A percentile compares a stretch with the other conserved stretches of the same genome.
Evolutionary conservation across 2,797 vertebrate genomes (phyloP).

Genomic region (Vipera ursinii): DNA sequence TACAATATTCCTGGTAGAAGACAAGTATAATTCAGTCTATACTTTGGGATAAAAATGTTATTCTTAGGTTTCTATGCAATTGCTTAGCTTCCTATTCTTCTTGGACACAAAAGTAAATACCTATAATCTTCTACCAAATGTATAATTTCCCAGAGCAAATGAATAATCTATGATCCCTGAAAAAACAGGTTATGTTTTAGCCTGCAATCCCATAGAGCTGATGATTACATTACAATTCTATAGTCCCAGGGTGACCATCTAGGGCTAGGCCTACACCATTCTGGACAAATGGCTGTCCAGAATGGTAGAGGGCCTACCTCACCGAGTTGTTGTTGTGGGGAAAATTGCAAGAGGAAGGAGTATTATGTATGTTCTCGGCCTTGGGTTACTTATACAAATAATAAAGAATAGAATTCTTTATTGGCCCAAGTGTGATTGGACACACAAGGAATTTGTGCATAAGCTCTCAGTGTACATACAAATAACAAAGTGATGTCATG

Average conservation of each 20-base stretch:
- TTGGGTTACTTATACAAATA: too few species aligned
- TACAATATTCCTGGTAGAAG: not conserved
- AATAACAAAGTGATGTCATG: too few species aligned
- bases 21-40: not conserved
- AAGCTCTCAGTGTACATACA: too few species aligned
- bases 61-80: not conserved
- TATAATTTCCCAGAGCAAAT: conserved; percentile 3
- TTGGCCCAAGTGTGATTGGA: too few species aligned
- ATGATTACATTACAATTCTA: not conserved
- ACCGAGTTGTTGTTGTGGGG: too few species aligned
- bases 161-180: not conserved
- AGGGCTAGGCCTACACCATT: not conserved
- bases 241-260: not conserved
- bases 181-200: not conserved
- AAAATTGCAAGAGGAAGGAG: too few species aligned
- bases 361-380: too few species aligned
- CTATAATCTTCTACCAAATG: not conserved
- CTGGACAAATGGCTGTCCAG: too few species aligned
- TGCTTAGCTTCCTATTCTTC: not conserved
- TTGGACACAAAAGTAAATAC: not conserved
- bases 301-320: too few species aligned
- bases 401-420: too few species aligned
- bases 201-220: not conserved
- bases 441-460: too few species aligned
- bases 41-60: not conserved